Evolutionary conservation across 2,113 vertebrate species (phyloP), one percentile per base, ranked within the genome.

Genomic region (Oncorhynchus gorbuscha): DNA sequence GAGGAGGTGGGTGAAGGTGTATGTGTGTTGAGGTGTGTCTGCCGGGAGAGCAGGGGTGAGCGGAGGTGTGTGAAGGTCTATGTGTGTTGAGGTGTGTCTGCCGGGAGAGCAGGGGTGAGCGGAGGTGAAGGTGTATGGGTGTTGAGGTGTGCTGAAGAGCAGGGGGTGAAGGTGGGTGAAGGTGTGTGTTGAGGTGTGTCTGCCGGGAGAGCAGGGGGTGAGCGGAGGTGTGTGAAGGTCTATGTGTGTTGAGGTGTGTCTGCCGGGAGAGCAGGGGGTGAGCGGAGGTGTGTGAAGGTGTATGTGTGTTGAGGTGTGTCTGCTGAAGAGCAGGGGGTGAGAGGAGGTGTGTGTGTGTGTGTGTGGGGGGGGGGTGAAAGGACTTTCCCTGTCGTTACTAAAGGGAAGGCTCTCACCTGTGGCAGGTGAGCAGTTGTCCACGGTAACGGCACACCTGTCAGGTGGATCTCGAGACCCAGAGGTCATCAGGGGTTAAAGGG

Each of bases 391-490:
- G 39, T 45, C 9, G 9, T 11, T 45, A 45, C 9, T 12, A 45
- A 45, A 45, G 39, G 39, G 39, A 45, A 45, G 39, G 39, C 39
- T 11, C 76, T 88, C 71, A 77, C 79, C 79, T 84, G 78, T 83
- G 87, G 87, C 83, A 84, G 80, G 81, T 77, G 87, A 86, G 83
- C 58, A 75, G 55, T 13, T 45, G 73, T 75, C 87, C 85, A 72
- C n/a, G 66, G 77, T 75, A 82, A 28, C 26, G 3, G 18, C 18
- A 76, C 82, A 76, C 83, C 84, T 85, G 55, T 0, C 49, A 32
- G 67, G 4, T 12, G 9, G 65, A 24, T 71, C 76, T 76, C 83
- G 85, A 84, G 80, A 84, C 79, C 75, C 66, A 81, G 35, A 85
- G 86, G 85, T 86, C 83, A 70, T 72, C 20, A 51, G 69, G 32